phyloP scores from a whole-genome alignment of 2,113 vertebrate genomes.

The Chauna torquata region DNA sequence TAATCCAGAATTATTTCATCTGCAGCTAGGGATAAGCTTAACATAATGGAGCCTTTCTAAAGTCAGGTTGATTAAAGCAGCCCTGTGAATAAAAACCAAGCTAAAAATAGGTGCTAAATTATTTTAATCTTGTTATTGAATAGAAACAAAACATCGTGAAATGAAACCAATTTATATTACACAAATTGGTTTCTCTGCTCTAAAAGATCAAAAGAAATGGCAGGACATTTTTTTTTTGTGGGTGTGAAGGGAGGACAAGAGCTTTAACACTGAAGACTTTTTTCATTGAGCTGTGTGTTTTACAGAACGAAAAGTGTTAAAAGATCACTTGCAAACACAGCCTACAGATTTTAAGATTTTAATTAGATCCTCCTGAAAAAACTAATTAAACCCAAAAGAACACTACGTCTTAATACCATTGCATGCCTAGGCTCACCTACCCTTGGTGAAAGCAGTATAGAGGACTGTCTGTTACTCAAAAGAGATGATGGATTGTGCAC shows the following conservation, averaged over 20 bases:
- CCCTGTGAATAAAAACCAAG: neutral
- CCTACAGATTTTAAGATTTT: neutral
- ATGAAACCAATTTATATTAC: constrained; percentile 17
- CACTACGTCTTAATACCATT: neutral
- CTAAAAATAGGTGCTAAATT: constrained; percentile 44
- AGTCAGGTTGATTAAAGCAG: constrained; percentile 37
- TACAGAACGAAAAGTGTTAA: neutral
- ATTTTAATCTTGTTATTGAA: constrained; percentile 47
- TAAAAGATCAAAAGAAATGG: neutral
- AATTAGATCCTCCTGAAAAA: neutral
- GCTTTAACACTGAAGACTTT: neutral
- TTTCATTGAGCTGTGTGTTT: neutral
- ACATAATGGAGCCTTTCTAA: constrained; percentile 10
- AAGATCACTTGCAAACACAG: neutral
- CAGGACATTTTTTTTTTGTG: neutral
- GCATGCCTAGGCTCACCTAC: neutral
- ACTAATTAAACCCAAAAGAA: neutral
- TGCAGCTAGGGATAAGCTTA: constrained; percentile 15
- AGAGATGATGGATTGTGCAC: neutral
- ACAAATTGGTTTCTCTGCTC: constrained; percentile 26
- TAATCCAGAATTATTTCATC: constrained; percentile 44
- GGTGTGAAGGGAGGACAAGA: neutral
- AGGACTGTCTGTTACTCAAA: neutral
- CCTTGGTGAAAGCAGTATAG: neutral
- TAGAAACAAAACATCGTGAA: constrained; percentile 1